Percentiles rank a stretch among this genome's conserved stretches.
These are phyloP conservation scores for Nothobranchius kuhntae DNA, from an alignment of 2,113 vertebrate species.

Conservation along the genomic window DNA sequence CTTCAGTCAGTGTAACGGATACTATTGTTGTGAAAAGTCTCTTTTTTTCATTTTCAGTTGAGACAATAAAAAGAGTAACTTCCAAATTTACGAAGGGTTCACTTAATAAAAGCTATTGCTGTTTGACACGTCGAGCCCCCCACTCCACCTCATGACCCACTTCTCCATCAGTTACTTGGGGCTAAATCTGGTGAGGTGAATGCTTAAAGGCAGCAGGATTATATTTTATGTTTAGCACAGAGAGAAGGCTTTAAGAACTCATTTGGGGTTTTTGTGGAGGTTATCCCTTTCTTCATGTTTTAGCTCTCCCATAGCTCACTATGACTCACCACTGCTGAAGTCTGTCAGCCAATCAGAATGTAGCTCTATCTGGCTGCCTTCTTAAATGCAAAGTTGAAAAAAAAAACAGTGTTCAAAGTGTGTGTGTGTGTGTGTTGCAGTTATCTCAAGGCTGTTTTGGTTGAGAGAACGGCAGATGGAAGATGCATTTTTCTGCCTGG, in stretches of 20 bases:
- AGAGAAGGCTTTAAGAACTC: constrained; percentile 15
- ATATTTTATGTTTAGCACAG: not conserved
- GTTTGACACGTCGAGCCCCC: not conserved
- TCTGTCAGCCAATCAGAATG: constrained; percentile 63
- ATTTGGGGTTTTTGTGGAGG: constrained; percentile 15
- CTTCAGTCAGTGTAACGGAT: constrained; percentile 13
- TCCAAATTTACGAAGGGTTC: not conserved
- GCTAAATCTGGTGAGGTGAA: not conserved
- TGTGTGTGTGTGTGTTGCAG: constrained; percentile 13
- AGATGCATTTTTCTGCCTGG: not conserved
- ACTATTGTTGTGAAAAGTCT: constrained; percentile 25
- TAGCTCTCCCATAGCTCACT: constrained; percentile 37
- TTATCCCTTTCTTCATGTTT: constrained; percentile 25
- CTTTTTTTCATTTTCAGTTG: not conserved
- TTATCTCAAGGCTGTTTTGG: constrained; percentile 42
- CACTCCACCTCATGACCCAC: constrained; percentile 35
- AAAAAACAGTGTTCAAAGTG: constrained; percentile 10
- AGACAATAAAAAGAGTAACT: not conserved
- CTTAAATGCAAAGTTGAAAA: constrained; percentile 39
- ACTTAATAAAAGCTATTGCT: not conserved
- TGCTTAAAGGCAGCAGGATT: not conserved
- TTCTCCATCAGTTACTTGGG: constrained; percentile 7
- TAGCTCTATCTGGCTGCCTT: constrained; percentile 30
- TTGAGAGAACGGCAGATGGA: not conserved
- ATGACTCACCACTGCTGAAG: constrained; percentile 80